phyloP scores from a whole-genome alignment of 2,797 vertebrate species.

The Phrynocephalus vlangalii region DNA sequence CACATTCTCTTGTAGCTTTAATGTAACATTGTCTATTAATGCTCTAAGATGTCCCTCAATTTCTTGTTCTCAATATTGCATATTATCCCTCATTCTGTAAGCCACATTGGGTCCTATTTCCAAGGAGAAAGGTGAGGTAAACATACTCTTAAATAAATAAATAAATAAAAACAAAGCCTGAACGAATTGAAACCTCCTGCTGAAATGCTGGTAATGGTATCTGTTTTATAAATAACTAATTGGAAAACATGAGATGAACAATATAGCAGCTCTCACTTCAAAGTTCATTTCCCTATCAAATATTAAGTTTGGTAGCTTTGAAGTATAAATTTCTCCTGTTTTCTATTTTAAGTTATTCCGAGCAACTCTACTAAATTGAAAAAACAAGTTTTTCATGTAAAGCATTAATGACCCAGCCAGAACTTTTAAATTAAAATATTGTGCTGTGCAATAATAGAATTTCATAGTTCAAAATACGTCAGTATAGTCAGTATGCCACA shows the following conservation, averaged over 20 bases:
- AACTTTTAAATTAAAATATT: constrained; percentile 16
- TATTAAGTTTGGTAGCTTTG: constrained; percentile 31
- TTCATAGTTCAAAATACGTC: neutral
- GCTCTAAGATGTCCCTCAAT: too few species aligned
- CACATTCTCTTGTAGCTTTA: too few species aligned
- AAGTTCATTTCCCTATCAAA: constrained; percentile 39
- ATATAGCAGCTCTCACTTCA: constrained; percentile 21
- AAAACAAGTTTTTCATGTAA: constrained; percentile 24
- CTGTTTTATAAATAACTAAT: constrained; percentile 29
- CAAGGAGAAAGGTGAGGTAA: too few species aligned
- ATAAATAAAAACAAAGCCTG: neutral
- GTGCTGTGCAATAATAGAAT: neutral
- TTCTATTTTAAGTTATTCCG: constrained; percentile 26
- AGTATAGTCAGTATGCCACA: neutral
- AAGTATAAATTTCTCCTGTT: constrained; percentile 11
- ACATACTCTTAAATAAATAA: too few species aligned
- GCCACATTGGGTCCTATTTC: too few species aligned
- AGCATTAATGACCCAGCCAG: constrained; percentile 22
- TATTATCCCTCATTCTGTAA: too few species aligned
- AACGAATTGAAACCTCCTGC: constrained; percentile 26
- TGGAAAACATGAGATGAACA: neutral
- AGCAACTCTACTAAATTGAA: constrained; percentile 13
- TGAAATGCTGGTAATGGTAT: neutral
- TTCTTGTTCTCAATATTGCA: too few species aligned
- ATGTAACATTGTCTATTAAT: too few species aligned